Evolutionary conservation across 2,888 invertebrate species (phyloP).

Genomic region (Unio delphinus): DNA sequence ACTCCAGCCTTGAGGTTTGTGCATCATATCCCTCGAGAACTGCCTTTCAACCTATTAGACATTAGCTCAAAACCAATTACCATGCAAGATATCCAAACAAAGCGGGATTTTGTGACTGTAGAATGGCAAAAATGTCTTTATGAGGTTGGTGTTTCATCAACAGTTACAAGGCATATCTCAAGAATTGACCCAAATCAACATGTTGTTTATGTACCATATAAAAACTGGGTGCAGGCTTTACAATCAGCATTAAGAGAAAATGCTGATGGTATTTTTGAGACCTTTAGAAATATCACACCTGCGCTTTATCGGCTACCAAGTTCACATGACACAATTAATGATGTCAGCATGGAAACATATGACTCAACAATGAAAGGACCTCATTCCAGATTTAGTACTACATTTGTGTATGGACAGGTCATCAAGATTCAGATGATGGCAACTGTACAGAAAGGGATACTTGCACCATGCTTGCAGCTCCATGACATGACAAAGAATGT

Average conservation of each 20-base stretch:
- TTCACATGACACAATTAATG: conserved; percentile 1
- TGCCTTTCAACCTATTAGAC: conserved; percentile 31
- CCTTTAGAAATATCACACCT: no score
- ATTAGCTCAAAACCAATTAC: conserved; percentile 6
- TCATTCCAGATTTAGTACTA: conserved; percentile 9
- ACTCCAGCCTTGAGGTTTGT: conserved; percentile 22
- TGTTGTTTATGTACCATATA: background rate
- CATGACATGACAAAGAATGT: conserved; percentile 26
- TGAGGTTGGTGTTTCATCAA: background rate
- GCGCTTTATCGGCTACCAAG: no score
- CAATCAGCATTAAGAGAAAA: background rate
- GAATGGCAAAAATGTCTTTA: conserved; percentile 9
- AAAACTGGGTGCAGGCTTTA: background rate
- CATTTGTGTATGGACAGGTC: conserved; percentile 18
- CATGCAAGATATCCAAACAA: conserved; percentile 8
- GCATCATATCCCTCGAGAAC: conserved; percentile 9
- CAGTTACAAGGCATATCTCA: conserved; percentile 12
- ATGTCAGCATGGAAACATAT: conserved; percentile 3
- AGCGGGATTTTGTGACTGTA: background rate
- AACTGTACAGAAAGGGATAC: conserved; percentile 17
- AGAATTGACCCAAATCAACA: background rate
- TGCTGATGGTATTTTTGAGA: background rate
- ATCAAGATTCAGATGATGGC: conserved; percentile 27
- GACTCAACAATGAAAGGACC: background rate
- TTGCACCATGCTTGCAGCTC: conserved; percentile 18